Evolutionary conservation across 2,113 vertebrate species (phyloP).

Genomic region (Burhinus bistriatus): DNA sequence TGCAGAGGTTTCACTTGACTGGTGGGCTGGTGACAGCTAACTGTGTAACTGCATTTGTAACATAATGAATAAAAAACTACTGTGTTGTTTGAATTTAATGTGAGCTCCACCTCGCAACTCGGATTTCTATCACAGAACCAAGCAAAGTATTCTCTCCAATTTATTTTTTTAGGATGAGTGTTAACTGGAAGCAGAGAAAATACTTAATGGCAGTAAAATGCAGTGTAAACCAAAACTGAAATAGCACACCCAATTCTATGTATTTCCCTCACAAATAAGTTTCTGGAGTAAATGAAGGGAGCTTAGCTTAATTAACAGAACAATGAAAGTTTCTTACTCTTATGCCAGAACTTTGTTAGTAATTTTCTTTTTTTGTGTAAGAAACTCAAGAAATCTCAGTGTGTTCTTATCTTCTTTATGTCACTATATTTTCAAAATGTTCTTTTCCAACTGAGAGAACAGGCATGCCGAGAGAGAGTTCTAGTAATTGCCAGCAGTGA

Average conservation of each 20-base stretch:
- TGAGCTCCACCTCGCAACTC: neutral
- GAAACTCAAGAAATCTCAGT: constrained; percentile 1
- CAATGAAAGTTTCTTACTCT: neutral
- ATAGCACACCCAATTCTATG: neutral
- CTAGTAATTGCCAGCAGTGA: neutral
- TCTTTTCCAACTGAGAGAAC: neutral
- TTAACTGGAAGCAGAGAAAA: constrained; percentile 30
- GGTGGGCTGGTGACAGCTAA: neutral
- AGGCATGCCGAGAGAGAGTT: neutral
- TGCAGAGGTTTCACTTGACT: neutral
- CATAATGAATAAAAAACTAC: neutral
- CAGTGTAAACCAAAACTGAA: constrained; percentile 3
- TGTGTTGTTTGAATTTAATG: neutral
- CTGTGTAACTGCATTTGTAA: neutral
- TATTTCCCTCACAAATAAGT: neutral
- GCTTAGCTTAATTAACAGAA: neutral
- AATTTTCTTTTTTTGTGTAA: neutral
- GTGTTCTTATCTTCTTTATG: neutral
- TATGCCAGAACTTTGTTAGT: neutral
- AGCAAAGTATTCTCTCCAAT: neutral
- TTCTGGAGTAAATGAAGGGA: constrained; percentile 10
- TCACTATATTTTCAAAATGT: neutral
- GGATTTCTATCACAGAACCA: neutral
- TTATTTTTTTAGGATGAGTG: neutral
- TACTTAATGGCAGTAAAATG: constrained; percentile 12